Percentiles rank a stretch among this genome's conserved stretches.
These are phyloP conservation scores for Bombus waltoni DNA, from an alignment of 1,140 invertebrate genomes.

Conservation along the genomic window DNA sequence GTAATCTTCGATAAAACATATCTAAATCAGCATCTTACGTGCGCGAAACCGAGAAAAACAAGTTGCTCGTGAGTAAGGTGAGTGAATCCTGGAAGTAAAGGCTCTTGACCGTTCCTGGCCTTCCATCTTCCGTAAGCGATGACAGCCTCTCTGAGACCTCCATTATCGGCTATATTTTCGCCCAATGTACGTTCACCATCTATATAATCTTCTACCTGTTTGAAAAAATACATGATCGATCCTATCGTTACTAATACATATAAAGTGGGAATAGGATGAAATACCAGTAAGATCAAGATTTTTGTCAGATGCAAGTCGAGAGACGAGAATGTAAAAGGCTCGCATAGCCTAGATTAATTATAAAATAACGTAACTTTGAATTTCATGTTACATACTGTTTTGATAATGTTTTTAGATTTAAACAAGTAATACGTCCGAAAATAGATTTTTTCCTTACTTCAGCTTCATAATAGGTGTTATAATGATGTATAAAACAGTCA, in stretches of 20 bases:
- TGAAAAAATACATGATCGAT: neutral
- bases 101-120: conserved; percentile 84
- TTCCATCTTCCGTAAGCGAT: conserved; percentile 88
- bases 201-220: conserved; percentile 83
- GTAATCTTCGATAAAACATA: too few relatives aligned
- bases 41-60: conserved; percentile 94
- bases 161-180: conserved; percentile 97
- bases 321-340: too few relatives aligned
- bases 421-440: too few relatives aligned
- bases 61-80: conserved; percentile 91
- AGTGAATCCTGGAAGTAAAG: conserved; percentile 89
- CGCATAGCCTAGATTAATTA: too few relatives aligned
- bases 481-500: conserved; percentile 95
- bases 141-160: conserved; percentile 91
- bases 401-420: too few relatives aligned
- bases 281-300: too few relatives aligned
- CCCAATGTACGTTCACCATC: conserved; percentile 91
- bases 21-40: conserved; percentile 83
- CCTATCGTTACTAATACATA: neutral
- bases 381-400: too few relatives aligned
- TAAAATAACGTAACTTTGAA: too few relatives aligned
- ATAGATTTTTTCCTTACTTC: conserved; percentile 62
- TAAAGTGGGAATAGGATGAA: neutral
- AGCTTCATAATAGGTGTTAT: conserved; percentile 87
- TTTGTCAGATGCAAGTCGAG: too few relatives aligned